Conservation (phyloP, 2,888 invertebrate genomes). For the Piscicola geometra region DNA sequence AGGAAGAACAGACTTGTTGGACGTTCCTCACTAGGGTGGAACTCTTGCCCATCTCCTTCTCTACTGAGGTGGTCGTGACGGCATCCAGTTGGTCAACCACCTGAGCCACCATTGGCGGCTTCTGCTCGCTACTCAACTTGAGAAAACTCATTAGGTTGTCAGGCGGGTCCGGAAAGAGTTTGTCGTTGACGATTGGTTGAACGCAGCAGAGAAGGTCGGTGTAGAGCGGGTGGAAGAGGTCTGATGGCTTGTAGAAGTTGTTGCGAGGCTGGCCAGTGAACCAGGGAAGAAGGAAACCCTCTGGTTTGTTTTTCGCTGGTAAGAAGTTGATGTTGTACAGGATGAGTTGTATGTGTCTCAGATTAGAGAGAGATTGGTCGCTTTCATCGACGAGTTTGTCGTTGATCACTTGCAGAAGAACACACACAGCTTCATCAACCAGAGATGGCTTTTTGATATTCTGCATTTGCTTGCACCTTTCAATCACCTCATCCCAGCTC, state of each 20-base stretch:
- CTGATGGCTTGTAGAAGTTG: conserved; percentile 35
- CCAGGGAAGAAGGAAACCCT: conserved; percentile 9
- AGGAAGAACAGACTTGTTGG: conserved; percentile 35
- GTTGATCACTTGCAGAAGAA: conserved; percentile 32
- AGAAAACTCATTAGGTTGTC: conserved; percentile 38
- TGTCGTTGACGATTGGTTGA: conserved; percentile 39
- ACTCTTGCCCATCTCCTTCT: not conserved
- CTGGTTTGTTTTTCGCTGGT: conserved; percentile 16
- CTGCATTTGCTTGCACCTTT: conserved; percentile 37
- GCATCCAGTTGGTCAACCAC: conserved; percentile 43
- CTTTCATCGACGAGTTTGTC: conserved; percentile 34
- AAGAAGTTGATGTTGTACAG: conserved; percentile 17
- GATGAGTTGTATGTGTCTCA: conserved; percentile 25
- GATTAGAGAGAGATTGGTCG: conserved; percentile 12
- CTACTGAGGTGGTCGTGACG: conserved; percentile 36
- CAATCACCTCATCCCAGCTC: conserved; percentile 42
- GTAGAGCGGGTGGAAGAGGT: conserved; percentile 37
- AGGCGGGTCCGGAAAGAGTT: conserved; percentile 37
- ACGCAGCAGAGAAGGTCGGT: conserved; percentile 41
- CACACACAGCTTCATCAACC: conserved; percentile 2
- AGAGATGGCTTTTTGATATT: conserved; percentile 1
- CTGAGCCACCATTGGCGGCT: conserved; percentile 37
- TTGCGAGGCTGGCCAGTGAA: not conserved
- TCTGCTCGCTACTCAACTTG: conserved; percentile 38
- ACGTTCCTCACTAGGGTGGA: conserved; percentile 32